phyloP scores from a whole-genome alignment of 2,888 invertebrate species.

The Elgonia sp. region DNA sequence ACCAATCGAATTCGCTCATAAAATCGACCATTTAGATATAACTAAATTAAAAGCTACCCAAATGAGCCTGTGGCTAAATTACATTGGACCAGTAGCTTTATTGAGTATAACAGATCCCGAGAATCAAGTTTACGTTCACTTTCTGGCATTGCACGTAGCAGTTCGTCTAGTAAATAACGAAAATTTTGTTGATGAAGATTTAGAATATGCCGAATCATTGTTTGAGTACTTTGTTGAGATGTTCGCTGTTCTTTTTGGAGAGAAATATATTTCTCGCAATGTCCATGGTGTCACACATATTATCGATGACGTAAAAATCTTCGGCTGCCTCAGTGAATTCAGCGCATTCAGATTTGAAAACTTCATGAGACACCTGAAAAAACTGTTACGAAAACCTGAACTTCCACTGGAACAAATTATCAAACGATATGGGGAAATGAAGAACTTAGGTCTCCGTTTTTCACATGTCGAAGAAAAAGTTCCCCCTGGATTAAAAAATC shows the following conservation, averaged over 20 bases:
- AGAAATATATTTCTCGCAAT: constrained; percentile 21
- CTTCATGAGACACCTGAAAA: constrained; percentile 32
- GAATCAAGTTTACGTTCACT: constrained; percentile 26
- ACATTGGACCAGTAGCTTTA: constrained; percentile 38
- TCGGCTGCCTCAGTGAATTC: constrained; percentile 18
- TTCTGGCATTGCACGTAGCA: constrained; percentile 34
- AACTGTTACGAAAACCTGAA: constrained; percentile 35
- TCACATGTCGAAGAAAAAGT: not conserved
- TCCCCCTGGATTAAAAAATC: not conserved
- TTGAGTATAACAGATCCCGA: not conserved
- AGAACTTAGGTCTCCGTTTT: not conserved
- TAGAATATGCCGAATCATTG: constrained; percentile 7
- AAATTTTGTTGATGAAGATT: constrained; percentile 10
- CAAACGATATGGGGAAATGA: constrained; percentile 15
- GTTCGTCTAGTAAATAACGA: constrained; percentile 32
- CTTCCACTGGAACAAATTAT: constrained; percentile 30
- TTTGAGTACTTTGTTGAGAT: constrained; percentile 38
- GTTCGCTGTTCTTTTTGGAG: not conserved
- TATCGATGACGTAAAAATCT: constrained; percentile 11
- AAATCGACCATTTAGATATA: constrained; percentile 14
- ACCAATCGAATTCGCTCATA: constrained; percentile 42
- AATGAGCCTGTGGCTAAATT: constrained; percentile 46
- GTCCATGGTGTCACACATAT: constrained; percentile 36
- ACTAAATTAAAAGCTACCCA: constrained; percentile 51
- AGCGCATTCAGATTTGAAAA: constrained; percentile 34